These are phyloP conservation scores for Anthoscopus minutus DNA, from an alignment of 2,113 vertebrate species.

Conservation along the genomic window DNA sequence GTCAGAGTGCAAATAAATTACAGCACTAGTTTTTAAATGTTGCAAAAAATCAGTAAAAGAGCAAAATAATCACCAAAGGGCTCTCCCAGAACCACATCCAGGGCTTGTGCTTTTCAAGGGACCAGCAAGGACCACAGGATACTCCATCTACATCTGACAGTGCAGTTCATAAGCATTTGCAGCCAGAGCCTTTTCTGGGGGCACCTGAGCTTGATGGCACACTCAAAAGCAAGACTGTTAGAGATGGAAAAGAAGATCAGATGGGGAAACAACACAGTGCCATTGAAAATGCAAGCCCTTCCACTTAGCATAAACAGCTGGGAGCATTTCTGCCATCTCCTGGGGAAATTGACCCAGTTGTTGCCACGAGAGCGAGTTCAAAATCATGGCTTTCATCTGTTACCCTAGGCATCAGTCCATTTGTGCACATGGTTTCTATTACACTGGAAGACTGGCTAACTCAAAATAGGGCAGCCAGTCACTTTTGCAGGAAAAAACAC, in stretches of 20 bases:
- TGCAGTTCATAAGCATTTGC: neutral
- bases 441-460: neutral
- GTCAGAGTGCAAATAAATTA: neutral
- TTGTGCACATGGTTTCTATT: neutral
- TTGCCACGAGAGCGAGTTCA: neutral
- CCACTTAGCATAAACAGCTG: neutral
- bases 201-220: neutral
- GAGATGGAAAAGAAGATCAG: neutral
- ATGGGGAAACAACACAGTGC: rapidly evolving
- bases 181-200: neutral
- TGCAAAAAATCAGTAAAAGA: neutral
- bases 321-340: neutral
- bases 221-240: neutral
- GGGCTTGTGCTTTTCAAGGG: neutral
- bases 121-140: neutral
- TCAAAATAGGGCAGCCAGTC: neutral
- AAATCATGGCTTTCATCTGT: neutral
- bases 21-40: neutral
- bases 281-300: neutral
- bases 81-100: neutral
- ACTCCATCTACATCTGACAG: neutral
- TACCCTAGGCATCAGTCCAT: neutral
- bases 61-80: neutral
- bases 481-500: neutral
- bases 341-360: neutral